Evolutionary conservation across 2,113 vertebrate species (phyloP), one percentile per base, ranked within the genome.

Genomic region (Otocyon megalotis): DNA sequence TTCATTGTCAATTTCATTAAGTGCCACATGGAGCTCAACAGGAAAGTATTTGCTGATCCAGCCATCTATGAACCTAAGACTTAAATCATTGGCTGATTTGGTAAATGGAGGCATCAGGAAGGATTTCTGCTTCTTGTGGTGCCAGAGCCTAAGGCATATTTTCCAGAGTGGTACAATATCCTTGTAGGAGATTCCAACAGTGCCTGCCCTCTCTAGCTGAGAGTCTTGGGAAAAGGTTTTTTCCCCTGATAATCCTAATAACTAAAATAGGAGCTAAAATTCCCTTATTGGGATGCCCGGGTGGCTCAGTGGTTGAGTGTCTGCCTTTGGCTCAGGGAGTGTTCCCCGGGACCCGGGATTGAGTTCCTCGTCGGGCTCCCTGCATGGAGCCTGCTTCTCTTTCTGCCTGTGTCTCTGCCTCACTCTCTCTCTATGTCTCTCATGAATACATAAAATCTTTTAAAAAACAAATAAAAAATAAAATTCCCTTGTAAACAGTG

Each of bases 31-130:
- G 99, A 99, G 97, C 98, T 99, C 96, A 99, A 99, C 72, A 98
- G 99, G 81, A 99, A 99, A 0, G 97, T 99, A 2, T 96, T 99
- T 43, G 99, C 99, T 0, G 99, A 99, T 4, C 71, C 99, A 94
- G 99, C 99, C 0, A 98, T 99, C 97, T 99, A 99, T 1, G 99
- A 99, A 90, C 99, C 99, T 0, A 99, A 99, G 71, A 99, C 99
- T 0, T 97, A 99, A 99, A 54, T 99, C 99, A 1, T 97, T 99
- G 0, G 98, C 99, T 0, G 98, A 99, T 32, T 97, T 99, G 91
- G 99, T 99, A 98, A 97, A 58, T 98, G 99, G 71, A 99, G 99
- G 83, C 98, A 98, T 30, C 98, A 99, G 3, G 99, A 99, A 95
- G 99, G 99, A 0, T 98, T 99, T 74, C 98, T 0, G 99, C 98